Percentiles rank a stretch among this genome's conserved stretches.
Conservation (phyloP, 2,888 invertebrate genomes). For the Branchinecta sandiegonensis region DNA sequence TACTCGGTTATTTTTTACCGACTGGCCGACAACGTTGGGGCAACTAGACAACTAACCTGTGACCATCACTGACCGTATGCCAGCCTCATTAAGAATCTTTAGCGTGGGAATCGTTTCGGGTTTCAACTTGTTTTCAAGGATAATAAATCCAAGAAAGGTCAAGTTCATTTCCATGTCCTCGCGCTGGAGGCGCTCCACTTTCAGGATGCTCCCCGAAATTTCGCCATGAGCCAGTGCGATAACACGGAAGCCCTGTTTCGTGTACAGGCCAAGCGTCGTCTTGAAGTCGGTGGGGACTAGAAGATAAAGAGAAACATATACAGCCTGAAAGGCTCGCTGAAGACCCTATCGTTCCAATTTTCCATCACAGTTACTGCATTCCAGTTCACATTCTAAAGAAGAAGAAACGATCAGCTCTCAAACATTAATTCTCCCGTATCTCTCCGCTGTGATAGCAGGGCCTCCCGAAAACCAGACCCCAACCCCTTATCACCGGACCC, state of each 20-base stretch:
- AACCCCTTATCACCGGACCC: no score
- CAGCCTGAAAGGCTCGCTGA: no score
- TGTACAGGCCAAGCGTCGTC: constrained; percentile 62
- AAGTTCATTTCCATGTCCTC: constrained; percentile 67
- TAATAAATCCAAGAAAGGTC: constrained; percentile 73
- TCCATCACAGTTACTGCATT: no score
- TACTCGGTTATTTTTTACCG: no score
- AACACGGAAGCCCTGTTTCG: constrained; percentile 82
- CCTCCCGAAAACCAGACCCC: no score
- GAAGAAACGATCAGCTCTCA: no score
- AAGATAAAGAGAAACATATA: neutral
- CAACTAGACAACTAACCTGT: constrained; percentile 68
- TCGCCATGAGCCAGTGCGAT: constrained; percentile 63
- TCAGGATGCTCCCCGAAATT: constrained; percentile 23
- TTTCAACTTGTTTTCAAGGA: constrained; percentile 89
- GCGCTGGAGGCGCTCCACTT: constrained; percentile 53
- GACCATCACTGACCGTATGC: constrained; percentile 85
- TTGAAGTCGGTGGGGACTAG: constrained; percentile 64
- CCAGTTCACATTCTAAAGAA: no score
- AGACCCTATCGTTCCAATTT: no score
- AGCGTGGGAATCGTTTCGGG: constrained; percentile 72
- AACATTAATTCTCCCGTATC: no score
- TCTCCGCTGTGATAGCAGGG: no score
- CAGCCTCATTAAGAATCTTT: constrained; percentile 58
- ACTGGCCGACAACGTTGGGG: no score